Evolutionary conservation across 2,888 invertebrate species (phyloP), one percentile per base, ranked within the genome.

Genomic region (Acanthosepion pharaonis): DNA sequence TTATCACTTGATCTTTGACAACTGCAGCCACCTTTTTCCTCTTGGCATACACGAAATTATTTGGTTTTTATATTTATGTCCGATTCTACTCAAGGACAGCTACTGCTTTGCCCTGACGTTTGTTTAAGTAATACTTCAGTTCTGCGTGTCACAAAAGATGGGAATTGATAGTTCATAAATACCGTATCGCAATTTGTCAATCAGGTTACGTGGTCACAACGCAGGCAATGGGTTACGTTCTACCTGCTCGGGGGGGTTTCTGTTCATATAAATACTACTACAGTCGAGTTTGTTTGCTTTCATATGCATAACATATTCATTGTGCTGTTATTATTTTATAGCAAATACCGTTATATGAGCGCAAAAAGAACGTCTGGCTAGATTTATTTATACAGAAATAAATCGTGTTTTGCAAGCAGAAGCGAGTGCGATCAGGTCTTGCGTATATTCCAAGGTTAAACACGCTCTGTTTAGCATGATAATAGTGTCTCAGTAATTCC

Each of bases 1-100:
- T 78, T 78, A 78, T 78, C 78, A 78, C 78, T 78, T 78, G 78
- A 78, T 78, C 78, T 78, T 78, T 78, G 78, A 78, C 78, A 33
- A n/a, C 78, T n/a, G n/a, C 33, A 78, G 78, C 78, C 78, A 78
- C 78, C 78, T 78, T 78, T 33, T 78, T 78, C 78, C 78, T 78
- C 78, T n/a, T n/a, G 78, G n/a, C 33, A n/a, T n/a, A 78, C 78
- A 33, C 78, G n/a, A 78, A 78, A 78, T 78, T n/a, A 78, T 78
- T 78, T 78, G 78, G 78, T 78, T n/a, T 78, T n/a, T 78, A 78
- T 78, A 78, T 78, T 78, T 78, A 78, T 78, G 78, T 15, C 18
- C n/a, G 33, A n/a, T 78, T 33, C 33, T 78, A 78, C n/a, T 78
- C 78, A 78, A 78, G n/a, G 78, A n/a, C 78, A 78, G 78, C 11